phyloP scores from a whole-genome alignment of 2,888 invertebrate species.

The Drosophila helvetica region DNA sequence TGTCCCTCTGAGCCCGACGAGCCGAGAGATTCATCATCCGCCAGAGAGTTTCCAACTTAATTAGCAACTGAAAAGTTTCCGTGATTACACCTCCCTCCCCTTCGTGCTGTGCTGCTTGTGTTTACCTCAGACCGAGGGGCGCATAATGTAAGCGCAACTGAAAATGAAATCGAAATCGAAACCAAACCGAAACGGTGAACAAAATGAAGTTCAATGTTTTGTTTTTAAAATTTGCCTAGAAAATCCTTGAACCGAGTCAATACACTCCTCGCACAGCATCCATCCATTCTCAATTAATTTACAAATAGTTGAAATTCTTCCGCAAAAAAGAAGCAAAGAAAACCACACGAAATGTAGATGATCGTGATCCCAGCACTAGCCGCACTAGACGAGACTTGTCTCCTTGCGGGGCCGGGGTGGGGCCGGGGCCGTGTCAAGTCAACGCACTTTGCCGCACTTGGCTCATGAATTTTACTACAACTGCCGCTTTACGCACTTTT shows the following conservation, averaged over 20 bases:
- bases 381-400: slow-evolving; percentile 52
- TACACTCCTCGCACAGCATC: slow-evolving; percentile 55
- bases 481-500: slow-evolving; percentile 75
- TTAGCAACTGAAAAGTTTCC: slow-evolving; percentile 20
- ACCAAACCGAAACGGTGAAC: slow-evolving; percentile 47
- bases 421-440: slow-evolving; percentile 48
- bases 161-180: slow-evolving; percentile 38
- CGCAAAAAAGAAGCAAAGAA: slow-evolving; percentile 54
- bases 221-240: slow-evolving; percentile 60
- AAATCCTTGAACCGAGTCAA: slow-evolving; percentile 75
- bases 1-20: slow-evolving; percentile 11
- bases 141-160: slow-evolving; percentile 20
- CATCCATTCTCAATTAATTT: slow-evolving; percentile 50
- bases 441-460: slow-evolving; percentile 66
- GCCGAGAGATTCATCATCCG: slow-evolving; percentile 13
- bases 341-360: slow-evolving; percentile 24
- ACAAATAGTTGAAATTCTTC: slow-evolving; percentile 76
- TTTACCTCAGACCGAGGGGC: slow-evolving; percentile 20
- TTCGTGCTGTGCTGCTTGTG: slow-evolving; percentile 6
- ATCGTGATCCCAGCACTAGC: slow-evolving; percentile 36
- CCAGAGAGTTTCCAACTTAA: slow-evolving; percentile 37
- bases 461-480: slow-evolving; percentile 78
- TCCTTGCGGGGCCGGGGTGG: slow-evolving; percentile 44
- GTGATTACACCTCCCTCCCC: slow-evolving; percentile 9
- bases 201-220: slow-evolving; percentile 69